Base-by-base conservation (phyloP, 2,888 invertebrate species). In the Heliconius sara region DNA sequence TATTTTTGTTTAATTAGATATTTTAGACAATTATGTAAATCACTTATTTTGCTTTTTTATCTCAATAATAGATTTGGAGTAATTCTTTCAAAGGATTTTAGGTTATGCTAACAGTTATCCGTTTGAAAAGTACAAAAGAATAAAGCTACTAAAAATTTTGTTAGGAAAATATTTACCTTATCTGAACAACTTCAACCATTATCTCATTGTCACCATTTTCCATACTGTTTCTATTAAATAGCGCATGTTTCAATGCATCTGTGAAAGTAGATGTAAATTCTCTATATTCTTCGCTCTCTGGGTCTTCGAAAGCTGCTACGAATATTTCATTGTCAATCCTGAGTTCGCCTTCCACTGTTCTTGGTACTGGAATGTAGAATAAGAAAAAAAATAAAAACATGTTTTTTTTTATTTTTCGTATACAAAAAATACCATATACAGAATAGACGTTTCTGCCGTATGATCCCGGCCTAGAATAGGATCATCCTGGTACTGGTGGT, bases 301-400 rank as follows among this genome's bases (percentile, higher is more conserved):
- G 93, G 85, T 97, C 95, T 60, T 92, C 89, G 68, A 97, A 92
- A 34, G 95, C 96, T 3, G 95, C 91, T 16, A 94, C 94, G 90
- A 96, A 97, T 68, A 96, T 95, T 84, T 97, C 94, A 87, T 97
- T 97, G 84, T 97, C 96, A 60, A 98, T 95, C 80, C 91, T 96
- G 78, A 97, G 88, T 85, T 96, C 95, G 4, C 97, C 97, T 90
- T 97, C 97, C 68, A 97, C 87, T 5, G 97, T 96, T 87, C 96
- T 94, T 76, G 97, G 97, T 83, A 98, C 97, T 96, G 92, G 10
- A 77, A 77, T 60, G 16, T 39, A 22, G 34, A n/a, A 4, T 5
- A 60, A 57, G 2, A 52, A 57, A n/a, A 60, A 60, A 1, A n/a
- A n/a, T 22, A 60, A 60, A 43, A 7, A 19, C n/a, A n/a, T n/a